These are phyloP conservation scores for Ips nitidus DNA, from an alignment of 1,140 invertebrate genomes.

Conservation along the genomic window DNA sequence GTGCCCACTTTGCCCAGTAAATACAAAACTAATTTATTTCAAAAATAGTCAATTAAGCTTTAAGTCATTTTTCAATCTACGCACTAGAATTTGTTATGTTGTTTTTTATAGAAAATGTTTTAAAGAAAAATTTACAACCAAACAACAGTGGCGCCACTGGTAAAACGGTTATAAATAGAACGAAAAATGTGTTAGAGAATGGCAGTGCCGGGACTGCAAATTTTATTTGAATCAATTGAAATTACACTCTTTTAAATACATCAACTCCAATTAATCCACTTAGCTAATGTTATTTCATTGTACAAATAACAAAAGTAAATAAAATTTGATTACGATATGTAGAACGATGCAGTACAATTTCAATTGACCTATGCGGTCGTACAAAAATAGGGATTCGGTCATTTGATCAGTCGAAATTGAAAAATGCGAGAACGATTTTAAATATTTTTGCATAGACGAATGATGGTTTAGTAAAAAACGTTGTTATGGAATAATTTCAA, in stretches of 20 bases:
- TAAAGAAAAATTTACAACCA: too few relatives aligned
- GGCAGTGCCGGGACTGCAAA: slow-evolving; percentile 34
- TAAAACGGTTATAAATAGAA: slow-evolving; percentile 40
- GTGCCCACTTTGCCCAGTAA: neutral
- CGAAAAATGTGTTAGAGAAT: slow-evolving; percentile 18
- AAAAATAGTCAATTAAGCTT: too few relatives aligned
- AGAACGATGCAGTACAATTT: slow-evolving; percentile 26
- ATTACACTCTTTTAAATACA: slow-evolving; percentile 41
- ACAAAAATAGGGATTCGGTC: too few relatives aligned
- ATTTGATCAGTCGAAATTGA: too few relatives aligned
- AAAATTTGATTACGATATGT: slow-evolving; percentile 27
- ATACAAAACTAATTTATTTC: neutral
- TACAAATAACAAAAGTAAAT: slow-evolving; percentile 38
- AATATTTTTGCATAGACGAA: too few relatives aligned
- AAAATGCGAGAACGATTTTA: too few relatives aligned
- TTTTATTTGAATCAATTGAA: slow-evolving; percentile 44
- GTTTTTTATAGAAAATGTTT: too few relatives aligned
- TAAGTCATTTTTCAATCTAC: too few relatives aligned
- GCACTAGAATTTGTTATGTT: too few relatives aligned
- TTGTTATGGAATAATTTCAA: too few relatives aligned
- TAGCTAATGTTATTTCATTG: slow-evolving; percentile 36
- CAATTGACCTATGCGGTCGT: slow-evolving; percentile 16
- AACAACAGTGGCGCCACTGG: slow-evolving; percentile 8
- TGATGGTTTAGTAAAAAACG: too few relatives aligned
- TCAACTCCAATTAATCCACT: slow-evolving; percentile 37